phyloP scores from a whole-genome alignment of 2,888 invertebrate species.

The Notodonta dromedarius region DNA sequence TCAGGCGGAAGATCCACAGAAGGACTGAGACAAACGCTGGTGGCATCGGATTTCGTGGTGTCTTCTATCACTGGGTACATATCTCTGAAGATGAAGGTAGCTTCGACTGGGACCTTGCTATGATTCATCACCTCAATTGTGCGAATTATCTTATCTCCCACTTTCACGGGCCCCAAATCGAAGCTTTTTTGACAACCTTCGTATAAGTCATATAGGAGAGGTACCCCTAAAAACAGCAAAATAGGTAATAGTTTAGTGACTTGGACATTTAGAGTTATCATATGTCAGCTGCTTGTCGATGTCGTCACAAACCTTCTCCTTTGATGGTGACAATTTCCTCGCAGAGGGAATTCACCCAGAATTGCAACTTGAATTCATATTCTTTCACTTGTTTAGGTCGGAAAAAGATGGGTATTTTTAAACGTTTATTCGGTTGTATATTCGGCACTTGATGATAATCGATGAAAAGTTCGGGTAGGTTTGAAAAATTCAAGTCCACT shows the following conservation, averaged over 20 bases:
- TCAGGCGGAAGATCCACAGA: slow-evolving; percentile 33
- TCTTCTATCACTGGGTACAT: slow-evolving; percentile 70
- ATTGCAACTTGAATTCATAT: slow-evolving; percentile 79
- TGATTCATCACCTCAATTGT: slow-evolving; percentile 85
- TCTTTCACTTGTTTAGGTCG: slow-evolving; percentile 78
- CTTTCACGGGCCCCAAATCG: slow-evolving; percentile 71
- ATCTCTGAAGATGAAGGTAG: slow-evolving; percentile 78
- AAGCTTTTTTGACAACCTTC: slow-evolving; percentile 79
- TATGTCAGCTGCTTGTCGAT: background rate
- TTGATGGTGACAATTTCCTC: slow-evolving; percentile 76
- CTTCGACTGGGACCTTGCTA: slow-evolving; percentile 80
- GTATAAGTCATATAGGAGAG: slow-evolving; percentile 72
- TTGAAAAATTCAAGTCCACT: slow-evolving; percentile 76
- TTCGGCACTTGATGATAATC: slow-evolving; percentile 65
- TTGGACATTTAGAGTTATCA: background rate
- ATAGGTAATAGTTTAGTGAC: background rate
- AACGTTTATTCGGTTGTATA: slow-evolving; percentile 68
- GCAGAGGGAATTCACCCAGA: slow-evolving; percentile 82
- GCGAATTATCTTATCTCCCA: slow-evolving; percentile 78
- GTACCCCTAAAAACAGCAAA: slow-evolving; percentile 57
- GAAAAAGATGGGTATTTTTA: slow-evolving; percentile 81
- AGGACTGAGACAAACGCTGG: slow-evolving; percentile 68
- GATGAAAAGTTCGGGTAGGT: slow-evolving; percentile 78
- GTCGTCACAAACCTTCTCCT: slow-evolving; percentile 79
- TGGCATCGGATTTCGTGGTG: slow-evolving; percentile 60